phyloP scores from a whole-genome alignment of 2,888 invertebrate species.

The Synanthedon andrenaeformis region DNA sequence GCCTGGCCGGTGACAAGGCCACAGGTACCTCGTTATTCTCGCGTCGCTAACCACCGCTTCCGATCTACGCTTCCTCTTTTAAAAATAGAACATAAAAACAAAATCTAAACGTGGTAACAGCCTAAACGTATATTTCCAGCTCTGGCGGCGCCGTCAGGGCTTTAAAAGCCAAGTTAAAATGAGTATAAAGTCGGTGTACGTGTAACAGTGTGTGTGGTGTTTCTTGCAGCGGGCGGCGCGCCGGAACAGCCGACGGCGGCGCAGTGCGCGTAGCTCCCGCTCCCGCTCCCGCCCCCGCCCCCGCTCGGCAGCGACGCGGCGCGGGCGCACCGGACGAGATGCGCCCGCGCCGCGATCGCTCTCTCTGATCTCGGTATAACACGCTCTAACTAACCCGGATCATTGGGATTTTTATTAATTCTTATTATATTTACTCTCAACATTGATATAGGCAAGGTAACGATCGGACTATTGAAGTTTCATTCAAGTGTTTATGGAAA shows the following conservation, averaged over 20 bases:
- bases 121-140: constrained; percentile 31
- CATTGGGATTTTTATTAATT: constrained; percentile 52
- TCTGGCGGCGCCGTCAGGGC: constrained; percentile 25
- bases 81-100: constrained; percentile 41
- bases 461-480: background rate
- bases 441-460: background rate
- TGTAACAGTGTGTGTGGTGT: constrained; percentile 70
- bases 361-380: constrained; percentile 68
- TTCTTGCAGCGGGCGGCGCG: constrained; percentile 70
- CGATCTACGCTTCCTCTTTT: constrained; percentile 49
- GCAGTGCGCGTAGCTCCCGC: constrained; percentile 66
- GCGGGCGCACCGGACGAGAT: constrained; percentile 12
- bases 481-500: no score
- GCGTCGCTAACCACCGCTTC: constrained; percentile 52
- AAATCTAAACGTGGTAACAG: constrained; percentile 1
- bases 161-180: constrained; percentile 23
- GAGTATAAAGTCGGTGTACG: constrained; percentile 51
- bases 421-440: constrained; percentile 3
- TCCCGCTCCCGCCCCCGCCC: constrained; percentile 16
- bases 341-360: constrained; percentile 18
- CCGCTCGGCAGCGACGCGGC: constrained; percentile 21
- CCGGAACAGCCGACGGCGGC: constrained; percentile 69
- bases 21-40: constrained; percentile 58
- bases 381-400: constrained; percentile 57
- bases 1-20: constrained; percentile 55